Conservation (phyloP, 2,888 invertebrate genomes). For the Drosophila falleni region DNA sequence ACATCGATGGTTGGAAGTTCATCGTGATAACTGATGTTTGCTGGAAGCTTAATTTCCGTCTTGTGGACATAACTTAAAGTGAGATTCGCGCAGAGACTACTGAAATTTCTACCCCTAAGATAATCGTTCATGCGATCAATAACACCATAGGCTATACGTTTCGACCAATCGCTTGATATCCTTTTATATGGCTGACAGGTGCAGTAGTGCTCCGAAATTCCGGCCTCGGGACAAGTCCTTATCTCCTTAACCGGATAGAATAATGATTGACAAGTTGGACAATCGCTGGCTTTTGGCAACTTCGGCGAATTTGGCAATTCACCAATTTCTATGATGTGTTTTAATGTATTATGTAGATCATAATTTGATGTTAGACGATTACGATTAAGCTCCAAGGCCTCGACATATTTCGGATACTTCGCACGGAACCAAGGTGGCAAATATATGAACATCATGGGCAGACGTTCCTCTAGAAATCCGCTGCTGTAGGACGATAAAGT, state of each 20-base stretch:
- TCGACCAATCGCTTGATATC: slow-evolving; percentile 30
- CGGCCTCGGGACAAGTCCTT: slow-evolving; percentile 89
- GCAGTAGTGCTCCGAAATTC: slow-evolving; percentile 90
- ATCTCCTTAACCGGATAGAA: slow-evolving; percentile 87
- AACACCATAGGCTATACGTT: slow-evolving; percentile 44
- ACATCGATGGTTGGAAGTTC: slow-evolving; percentile 15
- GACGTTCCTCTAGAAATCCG: slow-evolving; percentile 91
- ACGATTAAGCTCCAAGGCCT: slow-evolving; percentile 87
- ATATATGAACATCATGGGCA: slow-evolving; percentile 90
- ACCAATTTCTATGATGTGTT: slow-evolving; percentile 87
- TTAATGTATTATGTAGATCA: slow-evolving; percentile 90
- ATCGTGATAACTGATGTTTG: slow-evolving; percentile 30
- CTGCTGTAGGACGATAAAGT: slow-evolving; percentile 88
- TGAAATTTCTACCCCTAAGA: slow-evolving; percentile 46
- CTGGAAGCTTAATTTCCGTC: slow-evolving; percentile 47
- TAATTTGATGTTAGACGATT: slow-evolving; percentile 89
- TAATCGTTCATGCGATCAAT: slow-evolving; percentile 62
- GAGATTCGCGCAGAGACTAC: slow-evolving; percentile 49
- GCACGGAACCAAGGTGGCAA: slow-evolving; percentile 88
- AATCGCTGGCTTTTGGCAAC: slow-evolving; percentile 85
- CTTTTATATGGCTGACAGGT: slow-evolving; percentile 86
- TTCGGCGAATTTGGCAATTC: slow-evolving; percentile 53
- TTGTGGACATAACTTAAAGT: slow-evolving; percentile 52
- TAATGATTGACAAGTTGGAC: slow-evolving; percentile 88
- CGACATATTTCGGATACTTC: slow-evolving; percentile 86